A percentile compares a stretch with the other conserved stretches of the same genome.
phyloP scores from a whole-genome alignment of 2,888 invertebrate genomes.

The Pseudolycoriella hygida region DNA sequence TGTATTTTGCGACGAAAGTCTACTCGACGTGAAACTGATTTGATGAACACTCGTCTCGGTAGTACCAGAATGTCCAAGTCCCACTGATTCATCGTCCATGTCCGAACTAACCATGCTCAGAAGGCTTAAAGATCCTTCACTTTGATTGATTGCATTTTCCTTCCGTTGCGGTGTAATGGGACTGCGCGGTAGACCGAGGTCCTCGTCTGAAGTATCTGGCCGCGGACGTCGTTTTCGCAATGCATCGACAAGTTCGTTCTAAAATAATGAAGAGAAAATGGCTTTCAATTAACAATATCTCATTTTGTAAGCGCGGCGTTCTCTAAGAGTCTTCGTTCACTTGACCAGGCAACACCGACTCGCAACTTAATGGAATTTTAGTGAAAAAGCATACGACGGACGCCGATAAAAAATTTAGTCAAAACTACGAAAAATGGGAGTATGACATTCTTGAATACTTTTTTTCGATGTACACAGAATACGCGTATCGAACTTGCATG shows the following conservation, averaged over 20 bases:
- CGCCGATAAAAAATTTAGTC: no score
- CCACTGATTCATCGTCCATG: conserved; percentile 38
- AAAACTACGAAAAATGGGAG: no score
- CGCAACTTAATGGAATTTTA: no score
- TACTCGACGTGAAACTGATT: neutral
- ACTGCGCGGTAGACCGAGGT: conserved; percentile 56
- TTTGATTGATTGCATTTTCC: conserved; percentile 13
- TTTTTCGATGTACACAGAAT: no score
- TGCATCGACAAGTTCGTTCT: conserved; percentile 62
- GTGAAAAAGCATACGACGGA: no score
- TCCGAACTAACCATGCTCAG: conserved; percentile 67
- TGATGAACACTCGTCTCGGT: neutral
- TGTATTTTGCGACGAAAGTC: neutral
- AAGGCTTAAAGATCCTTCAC: conserved; percentile 29
- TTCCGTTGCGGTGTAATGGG: conserved; percentile 50
- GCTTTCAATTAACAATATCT: neutral
- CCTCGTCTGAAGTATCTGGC: conserved; percentile 50
- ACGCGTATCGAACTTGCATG: no score
- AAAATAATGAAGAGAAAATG: conserved; percentile 16
- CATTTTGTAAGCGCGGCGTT: no score
- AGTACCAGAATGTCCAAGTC: neutral
- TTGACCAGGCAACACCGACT: no score
- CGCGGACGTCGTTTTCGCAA: conserved; percentile 45
- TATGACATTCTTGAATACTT: no score
- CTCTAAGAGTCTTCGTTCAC: neutral